Evolutionary conservation across 2,888 invertebrate species (phyloP).

Genomic region (Neoscelio sp.): DNA sequence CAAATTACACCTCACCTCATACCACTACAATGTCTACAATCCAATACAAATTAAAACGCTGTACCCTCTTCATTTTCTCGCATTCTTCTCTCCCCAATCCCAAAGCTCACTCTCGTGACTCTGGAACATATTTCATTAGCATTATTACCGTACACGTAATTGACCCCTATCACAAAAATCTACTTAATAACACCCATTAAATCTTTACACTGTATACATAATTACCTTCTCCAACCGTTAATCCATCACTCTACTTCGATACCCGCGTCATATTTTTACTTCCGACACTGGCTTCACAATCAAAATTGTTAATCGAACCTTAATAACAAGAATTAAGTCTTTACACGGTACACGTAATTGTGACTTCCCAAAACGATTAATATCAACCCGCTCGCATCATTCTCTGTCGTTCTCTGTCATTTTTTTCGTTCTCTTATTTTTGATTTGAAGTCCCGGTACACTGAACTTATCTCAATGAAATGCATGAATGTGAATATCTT

Average conservation of each 20-base stretch:
- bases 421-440: not conserved
- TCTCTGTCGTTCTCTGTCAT: not conserved
- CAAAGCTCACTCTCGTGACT: slow-evolving; percentile 20
- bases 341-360: slow-evolving; percentile 3
- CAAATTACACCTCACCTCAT: not conserved
- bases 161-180: slow-evolving; percentile 16
- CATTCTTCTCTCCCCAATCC: not conserved
- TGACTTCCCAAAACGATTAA: slow-evolving; percentile 30
- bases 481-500: slow-evolving; percentile 55
- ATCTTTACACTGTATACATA: slow-evolving; percentile 35
- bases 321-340: slow-evolving; percentile 42
- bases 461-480: slow-evolving; percentile 15
- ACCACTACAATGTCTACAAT: slow-evolving; percentile 1
- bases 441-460: not conserved
- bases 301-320: slow-evolving; percentile 18
- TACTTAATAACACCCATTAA: slow-evolving; percentile 35
- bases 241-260: slow-evolving; percentile 35
- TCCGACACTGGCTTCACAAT: slow-evolving; percentile 30
- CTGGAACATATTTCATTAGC: slow-evolving; percentile 30
- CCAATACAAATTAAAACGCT: not conserved
- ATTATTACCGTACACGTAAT: slow-evolving; percentile 26
- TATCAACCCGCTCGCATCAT: not conserved
- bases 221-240: slow-evolving; percentile 13
- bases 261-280: slow-evolving; percentile 17
- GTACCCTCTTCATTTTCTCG: not conserved